Base-by-base conservation (phyloP, 2,113 vertebrate genomes). In the Prunella fulvescens region DNA sequence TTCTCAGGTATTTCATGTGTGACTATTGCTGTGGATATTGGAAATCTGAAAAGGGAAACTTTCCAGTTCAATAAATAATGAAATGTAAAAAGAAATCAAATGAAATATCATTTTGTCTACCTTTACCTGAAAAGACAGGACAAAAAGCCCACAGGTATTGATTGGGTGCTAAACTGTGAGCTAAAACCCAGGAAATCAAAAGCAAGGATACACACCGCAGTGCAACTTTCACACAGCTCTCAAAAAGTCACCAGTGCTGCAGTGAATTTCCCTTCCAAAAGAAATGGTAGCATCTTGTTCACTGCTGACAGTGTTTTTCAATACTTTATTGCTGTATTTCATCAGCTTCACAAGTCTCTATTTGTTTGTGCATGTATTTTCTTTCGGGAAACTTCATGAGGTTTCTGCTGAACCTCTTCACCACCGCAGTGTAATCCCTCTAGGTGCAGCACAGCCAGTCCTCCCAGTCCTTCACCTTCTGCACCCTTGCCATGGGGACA, bases 401-500 rank as follows among this genome's bases (percentile, higher is more conserved):
- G 28, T 57, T 70, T 86, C 40, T 69, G 26, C 39, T 4, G 11
- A 74, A 3, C 15, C 5, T 4, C 35, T 54, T 51, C 71, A 67
- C 14, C 26, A 35, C 3, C 5, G 3, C 8, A 5, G 33, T 18
- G 25, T 39, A 25, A 29, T 28, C 4, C 10, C 8, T 2, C 15
- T 20, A 35, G 40, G 3, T 11, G 25, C 35, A 61, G 14, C 26
- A 35, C 24, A n/a, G 6, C 24, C 23, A 47, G 14, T 47, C 6
- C 17, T 61, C 12, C 39, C 23, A 8, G 16, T 11, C 56, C 51
- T 88, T 31, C 42, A 16, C 31, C 18, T 37, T 37, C 37, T 60
- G 64, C 78, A 22, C 26, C 10, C 14, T 26, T 33, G 48, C 24
- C 44, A 35, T 29, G 33, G 33, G 40, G 14, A 5, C 33, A 20